Evolutionary conservation across 2,797 vertebrate species (phyloP), one percentile per base, ranked within the genome.

Genomic region (Pantherophis vulpinus): DNA sequence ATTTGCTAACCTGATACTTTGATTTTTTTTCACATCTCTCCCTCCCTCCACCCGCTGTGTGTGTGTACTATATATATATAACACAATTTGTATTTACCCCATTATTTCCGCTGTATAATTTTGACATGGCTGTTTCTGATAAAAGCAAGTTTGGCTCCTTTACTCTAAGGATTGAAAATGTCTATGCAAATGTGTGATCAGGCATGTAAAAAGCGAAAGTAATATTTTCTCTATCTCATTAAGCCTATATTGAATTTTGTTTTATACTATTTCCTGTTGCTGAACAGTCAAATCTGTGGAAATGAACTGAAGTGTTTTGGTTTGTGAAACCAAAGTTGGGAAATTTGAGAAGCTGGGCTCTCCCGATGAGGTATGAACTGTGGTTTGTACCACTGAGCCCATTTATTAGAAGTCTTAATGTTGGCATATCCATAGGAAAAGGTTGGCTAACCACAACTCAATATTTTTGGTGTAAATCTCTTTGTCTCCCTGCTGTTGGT

Each of bases 211-310:
- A 96, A 93, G 90, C 6, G 70, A 79, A 92, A 93, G 0, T 93
- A 92, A 86, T 96, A 96, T 94, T 93, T 94, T 95, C 95, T 12
- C 66, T 47, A 47, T 14, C 93, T 94, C 87, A 96, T 54, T 95
- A 93, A 94, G 96, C 92, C 95, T 95, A 95, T 86, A 51, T 54
- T 97, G 94, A 95, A 92, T 95, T 95, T 95, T 93, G 93, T 88
- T 95, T 92, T 93, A 66, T 87, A 93, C 94, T 95, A 91, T 95
- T 91, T 96, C 90, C 94, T 88, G 93, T 91, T 93, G 59, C 91
- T 83, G 89, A 95, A 94, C 93, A 90, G 92, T 94, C 94, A 96
- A 61, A 55, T 42, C 47, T 92, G 61, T 54, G 94, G 93, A 96
- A 97, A 96, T 96, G 95, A 95, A 95, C 92, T 70, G 86, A 18